Percentiles rank a stretch among this genome's conserved stretches.
Conservation (phyloP, 2,888 invertebrate genomes). For the Sceliomorpha sp. region DNA sequence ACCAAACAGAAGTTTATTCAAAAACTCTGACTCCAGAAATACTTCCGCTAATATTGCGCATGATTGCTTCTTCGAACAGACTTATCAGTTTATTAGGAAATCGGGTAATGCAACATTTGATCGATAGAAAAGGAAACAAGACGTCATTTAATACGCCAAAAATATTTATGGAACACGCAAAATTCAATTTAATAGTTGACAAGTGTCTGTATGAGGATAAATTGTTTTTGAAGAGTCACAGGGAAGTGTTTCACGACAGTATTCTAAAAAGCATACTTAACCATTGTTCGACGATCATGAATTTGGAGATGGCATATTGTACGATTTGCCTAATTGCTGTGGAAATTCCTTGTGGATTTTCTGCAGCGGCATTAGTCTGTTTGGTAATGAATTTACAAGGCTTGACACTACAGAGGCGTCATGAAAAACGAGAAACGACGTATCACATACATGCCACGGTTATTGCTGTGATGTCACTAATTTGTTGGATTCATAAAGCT, state of each 20-base stretch:
- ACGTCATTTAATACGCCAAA: slow-evolving; percentile 81
- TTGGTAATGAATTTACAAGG: slow-evolving; percentile 85
- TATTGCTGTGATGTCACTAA: slow-evolving; percentile 83
- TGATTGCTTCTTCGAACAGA: slow-evolving; percentile 81
- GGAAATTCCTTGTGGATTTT: slow-evolving; percentile 84
- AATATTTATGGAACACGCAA: slow-evolving; percentile 80
- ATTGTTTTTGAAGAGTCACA: slow-evolving; percentile 81
- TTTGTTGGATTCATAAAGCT: slow-evolving; percentile 85
- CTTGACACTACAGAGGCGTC: slow-evolving; percentile 64
- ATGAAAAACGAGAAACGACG: slow-evolving; percentile 65
- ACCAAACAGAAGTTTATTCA: slow-evolving; percentile 78
- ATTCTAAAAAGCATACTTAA: slow-evolving; percentile 79
- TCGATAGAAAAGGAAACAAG: slow-evolving; percentile 82
- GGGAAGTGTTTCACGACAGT: slow-evolving; percentile 81
- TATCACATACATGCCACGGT: slow-evolving; percentile 84
- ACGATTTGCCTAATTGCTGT: slow-evolving; percentile 82
- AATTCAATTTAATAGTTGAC: slow-evolving; percentile 80
- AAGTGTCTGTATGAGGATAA: slow-evolving; percentile 81
- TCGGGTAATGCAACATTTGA: slow-evolving; percentile 82
- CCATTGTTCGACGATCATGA: slow-evolving; percentile 81
- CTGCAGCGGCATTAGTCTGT: slow-evolving; percentile 83
- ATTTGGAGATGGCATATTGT: slow-evolving; percentile 82
- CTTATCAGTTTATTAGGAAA: slow-evolving; percentile 82
- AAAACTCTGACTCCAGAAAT: slow-evolving; percentile 81
- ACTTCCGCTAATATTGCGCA: slow-evolving; percentile 80